These are phyloP conservation scores for Loripinus fragilis DNA, from an alignment of 2,888 invertebrate species.

Conservation along the genomic window DNA sequence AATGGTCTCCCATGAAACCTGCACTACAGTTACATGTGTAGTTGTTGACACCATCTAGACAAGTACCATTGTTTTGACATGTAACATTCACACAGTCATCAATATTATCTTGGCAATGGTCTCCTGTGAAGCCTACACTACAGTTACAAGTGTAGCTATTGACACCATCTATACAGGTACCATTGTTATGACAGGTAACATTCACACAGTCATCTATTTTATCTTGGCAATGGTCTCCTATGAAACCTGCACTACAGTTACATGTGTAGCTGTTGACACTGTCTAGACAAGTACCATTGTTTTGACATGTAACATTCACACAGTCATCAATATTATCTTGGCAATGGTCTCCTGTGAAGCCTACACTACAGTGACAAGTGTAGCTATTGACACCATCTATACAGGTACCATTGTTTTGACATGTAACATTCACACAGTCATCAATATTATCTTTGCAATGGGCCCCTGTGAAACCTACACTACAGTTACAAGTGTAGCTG, in stretches of 20 bases:
- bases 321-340: constrained; percentile 2
- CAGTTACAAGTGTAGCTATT: constrained; percentile 41
- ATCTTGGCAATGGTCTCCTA: constrained; percentile 21
- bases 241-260: neutral
- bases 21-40: neutral
- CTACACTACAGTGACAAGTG: neutral
- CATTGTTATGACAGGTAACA: constrained; percentile 43
- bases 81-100: constrained; percentile 50
- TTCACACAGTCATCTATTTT: constrained; percentile 44
- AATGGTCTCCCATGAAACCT: constrained; percentile 40
- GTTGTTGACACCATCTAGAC: constrained; percentile 10
- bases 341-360: neutral
- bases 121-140: constrained; percentile 44
- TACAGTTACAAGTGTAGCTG: neutral
- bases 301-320: neutral
- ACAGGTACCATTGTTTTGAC: constrained; percentile 44
- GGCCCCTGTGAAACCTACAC: constrained; percentile 9
- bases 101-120: constrained; percentile 48
- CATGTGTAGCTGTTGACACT: neutral
- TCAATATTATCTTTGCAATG: constrained; percentile 32
- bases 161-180: constrained; percentile 23
- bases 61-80: constrained; percentile 45
- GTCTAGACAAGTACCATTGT: neutral
- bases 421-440: constrained; percentile 44
- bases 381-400: neutral